phyloP scores from a whole-genome alignment of 2,888 invertebrate species.

The Spodoptera littoralis region DNA sequence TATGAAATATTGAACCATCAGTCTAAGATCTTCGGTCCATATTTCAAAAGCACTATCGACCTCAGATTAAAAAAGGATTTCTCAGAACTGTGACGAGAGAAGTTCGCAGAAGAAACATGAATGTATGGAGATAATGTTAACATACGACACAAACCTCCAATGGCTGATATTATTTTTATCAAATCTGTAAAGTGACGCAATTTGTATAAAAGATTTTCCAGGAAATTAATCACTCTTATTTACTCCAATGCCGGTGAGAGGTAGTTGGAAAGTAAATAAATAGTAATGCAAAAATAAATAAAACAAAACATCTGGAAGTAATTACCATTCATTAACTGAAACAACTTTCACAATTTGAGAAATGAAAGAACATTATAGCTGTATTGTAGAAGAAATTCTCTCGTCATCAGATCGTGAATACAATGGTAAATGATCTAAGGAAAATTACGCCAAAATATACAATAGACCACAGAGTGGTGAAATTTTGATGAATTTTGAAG shows the following conservation, averaged over 20 bases:
- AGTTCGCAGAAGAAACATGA: constrained; percentile 23
- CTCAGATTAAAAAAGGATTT: constrained; percentile 40
- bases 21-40: constrained; percentile 35
- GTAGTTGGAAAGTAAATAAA: constrained; percentile 25
- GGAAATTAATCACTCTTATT: constrained; percentile 22
- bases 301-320: constrained; percentile 26
- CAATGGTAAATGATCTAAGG: constrained; percentile 47
- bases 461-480: constrained; percentile 52
- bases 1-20: constrained; percentile 46
- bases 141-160: constrained; percentile 11
- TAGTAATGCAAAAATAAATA: constrained; percentile 4
- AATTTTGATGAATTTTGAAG: constrained; percentile 43
- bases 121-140: constrained; percentile 16
- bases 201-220: constrained; percentile 13
- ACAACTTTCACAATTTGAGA: constrained; percentile 15
- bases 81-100: constrained; percentile 52
- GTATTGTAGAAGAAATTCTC: constrained; percentile 29
- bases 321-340: constrained; percentile 19
- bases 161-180: constrained; percentile 17
- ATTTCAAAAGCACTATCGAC: constrained; percentile 47
- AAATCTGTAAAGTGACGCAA: constrained; percentile 29
- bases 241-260: constrained; percentile 8
- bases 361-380: not conserved
- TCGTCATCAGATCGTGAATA: constrained; percentile 34
- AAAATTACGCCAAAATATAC: constrained; percentile 60